A percentile compares a stretch with the other conserved stretches of the same genome.
Evolutionary conservation across 2,797 vertebrate species (phyloP).

Genomic region (Sciurus carolinensis): DNA sequence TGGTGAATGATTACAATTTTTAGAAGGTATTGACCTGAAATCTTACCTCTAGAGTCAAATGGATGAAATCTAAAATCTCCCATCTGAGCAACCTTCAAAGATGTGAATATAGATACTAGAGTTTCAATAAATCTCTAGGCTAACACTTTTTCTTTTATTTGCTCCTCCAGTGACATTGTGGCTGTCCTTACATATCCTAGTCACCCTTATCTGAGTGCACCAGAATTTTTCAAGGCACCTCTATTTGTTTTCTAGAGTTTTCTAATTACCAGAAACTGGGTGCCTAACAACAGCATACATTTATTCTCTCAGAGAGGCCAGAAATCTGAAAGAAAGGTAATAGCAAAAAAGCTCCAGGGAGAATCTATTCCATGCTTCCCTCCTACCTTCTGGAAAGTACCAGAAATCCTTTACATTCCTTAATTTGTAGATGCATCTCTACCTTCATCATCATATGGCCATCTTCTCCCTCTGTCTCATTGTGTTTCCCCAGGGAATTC

Average conservation of each 20-base stretch:
- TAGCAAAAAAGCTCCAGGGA: not conserved
- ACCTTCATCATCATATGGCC: not conserved
- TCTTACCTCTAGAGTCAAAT: not conserved
- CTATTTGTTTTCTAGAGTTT: not conserved
- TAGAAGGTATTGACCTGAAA: constrained; percentile 32
- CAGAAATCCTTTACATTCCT: not conserved
- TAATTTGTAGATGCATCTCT: not conserved
- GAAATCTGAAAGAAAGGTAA: not conserved
- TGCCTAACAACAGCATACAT: not conserved
- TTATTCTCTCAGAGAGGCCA: not conserved
- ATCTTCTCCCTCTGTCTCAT: not conserved
- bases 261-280: not conserved
- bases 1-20: not conserved
- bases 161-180: not conserved
- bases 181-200: not conserved
- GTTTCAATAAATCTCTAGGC: not conserved
- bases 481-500: not conserved
- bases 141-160: not conserved
- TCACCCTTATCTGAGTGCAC: not conserved
- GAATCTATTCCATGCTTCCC: not conserved
- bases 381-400: not conserved
- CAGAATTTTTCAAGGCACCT: not conserved
- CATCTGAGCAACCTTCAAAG: not conserved
- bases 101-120: constrained; percentile 18
- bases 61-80: constrained; percentile 6